These are phyloP conservation scores for Melitaea athalia DNA, from an alignment of 2,888 invertebrate genomes.

Conservation along the genomic window DNA sequence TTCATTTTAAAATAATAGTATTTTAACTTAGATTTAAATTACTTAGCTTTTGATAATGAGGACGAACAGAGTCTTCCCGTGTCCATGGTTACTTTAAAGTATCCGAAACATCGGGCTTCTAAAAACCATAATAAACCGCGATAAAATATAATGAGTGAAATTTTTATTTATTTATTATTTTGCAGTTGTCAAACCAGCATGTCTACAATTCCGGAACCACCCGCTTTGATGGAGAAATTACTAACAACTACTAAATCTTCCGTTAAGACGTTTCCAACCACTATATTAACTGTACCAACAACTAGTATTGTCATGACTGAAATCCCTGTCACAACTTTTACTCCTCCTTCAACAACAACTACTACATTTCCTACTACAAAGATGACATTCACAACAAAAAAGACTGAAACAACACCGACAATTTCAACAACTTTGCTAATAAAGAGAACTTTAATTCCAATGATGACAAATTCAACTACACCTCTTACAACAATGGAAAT, in stretches of 20 bases:
- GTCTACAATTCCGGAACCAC: conserved; percentile 56
- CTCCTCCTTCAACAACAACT: conserved; percentile 34
- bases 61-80: no score
- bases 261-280: conserved; percentile 43
- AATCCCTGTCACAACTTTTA: conserved; percentile 31
- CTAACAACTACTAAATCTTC: conserved; percentile 65
- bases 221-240: conserved; percentile 60
- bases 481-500: conserved; percentile 28
- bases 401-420: conserved; percentile 33
- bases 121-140: no score
- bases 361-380: conserved; percentile 29
- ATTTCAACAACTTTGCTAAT: conserved; percentile 33
- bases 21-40: no score
- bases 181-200: conserved; percentile 73
- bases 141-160: no score
- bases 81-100: no score
- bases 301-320: conserved; percentile 26
- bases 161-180: conserved; percentile 37
- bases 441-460: conserved; percentile 35
- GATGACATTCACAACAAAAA: conserved; percentile 30
- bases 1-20: no score
- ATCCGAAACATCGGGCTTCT: no score
- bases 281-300: conserved; percentile 50
- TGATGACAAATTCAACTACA: conserved; percentile 25
- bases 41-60: no score